Base-by-base conservation (phyloP, 2,888 invertebrate species). In the Linnaemya tessellans region DNA sequence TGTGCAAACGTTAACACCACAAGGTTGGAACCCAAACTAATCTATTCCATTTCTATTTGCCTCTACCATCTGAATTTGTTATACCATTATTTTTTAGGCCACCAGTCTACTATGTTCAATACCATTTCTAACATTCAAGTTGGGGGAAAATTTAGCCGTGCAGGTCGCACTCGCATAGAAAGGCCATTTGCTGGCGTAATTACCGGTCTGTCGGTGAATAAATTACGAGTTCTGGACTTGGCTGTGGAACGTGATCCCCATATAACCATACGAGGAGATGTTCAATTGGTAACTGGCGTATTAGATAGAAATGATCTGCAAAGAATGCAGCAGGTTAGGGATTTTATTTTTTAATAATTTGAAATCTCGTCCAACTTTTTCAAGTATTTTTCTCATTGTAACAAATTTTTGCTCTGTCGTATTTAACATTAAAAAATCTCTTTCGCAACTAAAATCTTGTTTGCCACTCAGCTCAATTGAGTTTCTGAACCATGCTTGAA, bases 161-260 rank as follows among this genome's bases (percentile, higher is more conserved):
- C 90, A 46, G 94, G 95, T 70, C 95, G 95, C 89, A 94, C 94
- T 73, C 92, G 94, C 86, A 95, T 97, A 67, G 96, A 96, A 89
- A 94, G 97, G 54, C 95, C 97, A 1, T 98, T 98, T 93, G 94
- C 96, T 80, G 99, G 98, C 0, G 96, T 97, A 41, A 94, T 98
- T 79, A 96, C 98, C 3, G 99, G 98, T 0, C 93, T 98, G 11
- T 98, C 97, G 15, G 96, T 97, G 78, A 98, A 98, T 91, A 97
- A 97, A 8, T 94, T 96, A 80, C 93, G 97, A 65, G 95, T 98
- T 22, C 93, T 99, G 86, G 98, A 98, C 92, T 92, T 97, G 91
- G 97, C 97, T 0, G 96, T 97, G 0, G 96, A 97, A 67, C 96
- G 96, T 51, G 97, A 98, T 91, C 94, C 96, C 0, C 94, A 96